Evolutionary conservation across 2,888 invertebrate species (phyloP).

Genomic region (Xanthostigma xanthostigma): DNA sequence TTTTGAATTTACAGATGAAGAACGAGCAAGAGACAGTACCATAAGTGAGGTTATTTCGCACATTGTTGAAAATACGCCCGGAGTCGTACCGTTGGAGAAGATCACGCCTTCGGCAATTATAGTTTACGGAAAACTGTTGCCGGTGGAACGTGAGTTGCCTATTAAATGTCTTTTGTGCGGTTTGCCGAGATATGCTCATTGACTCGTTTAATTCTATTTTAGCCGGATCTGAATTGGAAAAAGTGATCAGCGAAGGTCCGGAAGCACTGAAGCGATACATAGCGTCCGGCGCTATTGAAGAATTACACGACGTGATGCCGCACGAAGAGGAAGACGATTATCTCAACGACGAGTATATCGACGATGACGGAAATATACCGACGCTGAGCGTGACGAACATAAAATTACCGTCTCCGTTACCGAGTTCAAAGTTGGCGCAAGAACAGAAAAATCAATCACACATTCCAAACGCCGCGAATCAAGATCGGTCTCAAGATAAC

Average conservation of each 20-base stretch:
- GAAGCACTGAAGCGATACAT: slow-evolving; percentile 63
- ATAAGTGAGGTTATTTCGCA: slow-evolving; percentile 54
- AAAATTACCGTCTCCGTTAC: slow-evolving; percentile 26
- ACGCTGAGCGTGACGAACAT: slow-evolving; percentile 23
- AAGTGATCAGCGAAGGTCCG: slow-evolving; percentile 62
- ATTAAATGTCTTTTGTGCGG: not conserved
- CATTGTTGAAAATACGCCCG: slow-evolving; percentile 62
- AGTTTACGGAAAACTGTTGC: slow-evolving; percentile 68
- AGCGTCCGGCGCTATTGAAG: slow-evolving; percentile 67
- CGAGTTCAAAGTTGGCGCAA: slow-evolving; percentile 28
- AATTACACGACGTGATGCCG: slow-evolving; percentile 62
- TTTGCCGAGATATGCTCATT: not conserved
- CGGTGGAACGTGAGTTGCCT: slow-evolving; percentile 48
- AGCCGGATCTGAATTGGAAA: slow-evolving; percentile 62
- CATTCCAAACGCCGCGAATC: not conserved
- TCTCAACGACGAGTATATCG: slow-evolving; percentile 26
- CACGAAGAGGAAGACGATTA: slow-evolving; percentile 41
- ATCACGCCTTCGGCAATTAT: slow-evolving; percentile 67
- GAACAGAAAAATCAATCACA: slow-evolving; percentile 13
- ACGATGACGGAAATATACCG: slow-evolving; percentile 20
- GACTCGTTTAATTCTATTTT: slow-evolving; percentile 14
- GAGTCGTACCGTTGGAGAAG: slow-evolving; percentile 61
- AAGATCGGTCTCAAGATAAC: not conserved
- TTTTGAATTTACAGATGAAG: slow-evolving; percentile 28
- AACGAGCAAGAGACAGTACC: slow-evolving; percentile 29